A percentile compares a stretch with the other conserved stretches of the same genome.
Conservation (phyloP, 1,140 invertebrate genomes). For the Drusus annulatus region DNA sequence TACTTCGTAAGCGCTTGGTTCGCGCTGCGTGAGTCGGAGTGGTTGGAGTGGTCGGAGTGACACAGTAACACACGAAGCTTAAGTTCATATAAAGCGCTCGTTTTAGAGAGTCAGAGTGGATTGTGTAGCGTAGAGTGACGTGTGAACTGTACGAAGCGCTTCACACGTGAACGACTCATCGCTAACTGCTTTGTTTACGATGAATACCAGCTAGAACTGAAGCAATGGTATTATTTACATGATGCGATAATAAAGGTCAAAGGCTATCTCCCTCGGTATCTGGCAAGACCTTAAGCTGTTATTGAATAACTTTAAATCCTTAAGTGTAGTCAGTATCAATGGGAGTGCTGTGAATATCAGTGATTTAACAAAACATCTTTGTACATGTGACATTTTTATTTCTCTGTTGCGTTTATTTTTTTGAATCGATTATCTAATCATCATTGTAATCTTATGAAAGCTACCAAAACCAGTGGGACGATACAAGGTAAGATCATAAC, state of each 20-base stretch:
- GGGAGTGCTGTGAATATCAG: not conserved
- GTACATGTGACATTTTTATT: slow-evolving; percentile 49
- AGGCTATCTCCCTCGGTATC: slow-evolving; percentile 8
- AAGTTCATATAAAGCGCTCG: too few species aligned
- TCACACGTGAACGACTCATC: too few species aligned
- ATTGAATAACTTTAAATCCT: not conserved
- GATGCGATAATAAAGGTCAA: not conserved
- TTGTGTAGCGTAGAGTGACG: too few species aligned
- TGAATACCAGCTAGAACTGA: too few species aligned
- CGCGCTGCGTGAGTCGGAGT: too few species aligned
- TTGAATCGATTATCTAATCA: slow-evolving; percentile 43
- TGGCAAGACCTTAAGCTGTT: not conserved
- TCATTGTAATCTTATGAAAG: slow-evolving; percentile 56
- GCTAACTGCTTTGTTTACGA: too few species aligned
- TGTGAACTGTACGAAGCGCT: too few species aligned
- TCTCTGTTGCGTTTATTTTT: slow-evolving; percentile 51
- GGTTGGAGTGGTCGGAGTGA: too few species aligned
- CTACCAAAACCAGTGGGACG: slow-evolving; percentile 55
- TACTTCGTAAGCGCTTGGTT: too few species aligned
- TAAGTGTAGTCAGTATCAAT: not conserved
- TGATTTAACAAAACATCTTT: slow-evolving; percentile 44
- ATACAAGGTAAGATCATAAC: slow-evolving; percentile 51
- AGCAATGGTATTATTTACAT: too few species aligned
- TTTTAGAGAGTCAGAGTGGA: too few species aligned
- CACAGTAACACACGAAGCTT: too few species aligned